phyloP scores from a whole-genome alignment of 2,888 invertebrate genomes.

The Steinernema scapterisci region DNA sequence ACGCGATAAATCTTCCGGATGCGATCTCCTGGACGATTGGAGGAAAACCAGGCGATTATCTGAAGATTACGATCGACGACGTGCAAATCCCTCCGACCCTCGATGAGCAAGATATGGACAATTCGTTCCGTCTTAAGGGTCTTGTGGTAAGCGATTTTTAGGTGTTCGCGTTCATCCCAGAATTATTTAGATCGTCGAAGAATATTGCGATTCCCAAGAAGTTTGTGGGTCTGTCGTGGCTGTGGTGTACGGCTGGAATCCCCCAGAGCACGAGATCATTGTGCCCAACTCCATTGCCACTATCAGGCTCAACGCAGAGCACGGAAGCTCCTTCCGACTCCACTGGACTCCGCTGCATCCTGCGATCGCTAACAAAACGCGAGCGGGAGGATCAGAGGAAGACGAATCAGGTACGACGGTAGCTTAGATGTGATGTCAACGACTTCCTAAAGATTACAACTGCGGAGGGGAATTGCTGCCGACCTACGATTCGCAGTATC shows the following conservation, averaged over 20 bases:
- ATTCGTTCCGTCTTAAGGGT: neutral
- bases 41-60: neutral
- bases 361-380: neutral
- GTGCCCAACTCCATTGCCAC: slow-evolving; percentile 11
- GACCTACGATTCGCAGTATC: slow-evolving; percentile 48
- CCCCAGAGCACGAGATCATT: slow-evolving; percentile 15
- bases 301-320: slow-evolving; percentile 18
- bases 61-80: slow-evolving; percentile 21
- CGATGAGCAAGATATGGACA: slow-evolving; percentile 3
- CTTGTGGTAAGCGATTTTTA: neutral
- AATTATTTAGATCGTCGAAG: neutral
- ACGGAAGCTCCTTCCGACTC: slow-evolving; percentile 1
- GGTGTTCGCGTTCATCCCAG: neutral
- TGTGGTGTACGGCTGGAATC: slow-evolving; percentile 22
- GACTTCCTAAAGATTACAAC: slow-evolving; percentile 33
- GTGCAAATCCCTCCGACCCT: slow-evolving; percentile 11
- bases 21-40: neutral
- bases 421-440: neutral
- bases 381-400: neutral
- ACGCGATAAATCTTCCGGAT: neutral
- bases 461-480: slow-evolving; percentile 55
- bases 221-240: slow-evolving; percentile 1
- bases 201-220: neutral
- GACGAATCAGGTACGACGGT: neutral
- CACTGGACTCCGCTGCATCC: slow-evolving; percentile 7